A percentile compares a stretch with the other conserved stretches of the same genome.
phyloP scores from a whole-genome alignment of 2,888 invertebrate genomes.

The Hemaris fuciformis region DNA sequence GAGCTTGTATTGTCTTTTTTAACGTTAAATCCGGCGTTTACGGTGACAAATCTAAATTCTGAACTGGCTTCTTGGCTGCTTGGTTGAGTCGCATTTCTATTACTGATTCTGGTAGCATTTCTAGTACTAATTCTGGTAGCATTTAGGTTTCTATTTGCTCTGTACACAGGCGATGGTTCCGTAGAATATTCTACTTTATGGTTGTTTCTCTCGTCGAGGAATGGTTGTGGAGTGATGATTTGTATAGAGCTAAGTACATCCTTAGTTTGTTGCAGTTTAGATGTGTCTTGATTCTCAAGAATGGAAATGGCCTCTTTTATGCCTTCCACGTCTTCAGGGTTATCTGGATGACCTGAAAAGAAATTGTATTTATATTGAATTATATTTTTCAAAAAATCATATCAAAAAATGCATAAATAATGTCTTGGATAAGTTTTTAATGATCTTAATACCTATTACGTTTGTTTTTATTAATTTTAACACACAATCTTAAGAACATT shows the following conservation, averaged over 20 bases:
- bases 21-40: constrained; percentile 56
- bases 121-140: constrained; percentile 20
- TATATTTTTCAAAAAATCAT: too few species aligned
- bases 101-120: constrained; percentile 22
- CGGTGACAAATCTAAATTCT: constrained; percentile 49
- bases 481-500: too few species aligned
- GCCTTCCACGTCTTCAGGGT: constrained; percentile 66
- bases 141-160: constrained; percentile 56
- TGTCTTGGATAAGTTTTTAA: too few species aligned
- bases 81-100: constrained; percentile 34
- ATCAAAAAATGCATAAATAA: too few species aligned
- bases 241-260: constrained; percentile 42
- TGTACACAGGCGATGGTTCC: constrained; percentile 59
- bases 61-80: constrained; percentile 38
- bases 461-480: too few species aligned
- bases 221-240: constrained; percentile 60
- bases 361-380: too few species aligned
- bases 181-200: constrained; percentile 42
- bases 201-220: constrained; percentile 63
- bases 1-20: constrained; percentile 23
- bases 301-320: constrained; percentile 73
- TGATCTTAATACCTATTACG: too few species aligned
- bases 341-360: constrained; percentile 54
- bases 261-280: constrained; percentile 32
- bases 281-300: constrained; percentile 60